phyloP scores from a whole-genome alignment of 2,797 vertebrate species.

The Cossypha dichroa region DNA sequence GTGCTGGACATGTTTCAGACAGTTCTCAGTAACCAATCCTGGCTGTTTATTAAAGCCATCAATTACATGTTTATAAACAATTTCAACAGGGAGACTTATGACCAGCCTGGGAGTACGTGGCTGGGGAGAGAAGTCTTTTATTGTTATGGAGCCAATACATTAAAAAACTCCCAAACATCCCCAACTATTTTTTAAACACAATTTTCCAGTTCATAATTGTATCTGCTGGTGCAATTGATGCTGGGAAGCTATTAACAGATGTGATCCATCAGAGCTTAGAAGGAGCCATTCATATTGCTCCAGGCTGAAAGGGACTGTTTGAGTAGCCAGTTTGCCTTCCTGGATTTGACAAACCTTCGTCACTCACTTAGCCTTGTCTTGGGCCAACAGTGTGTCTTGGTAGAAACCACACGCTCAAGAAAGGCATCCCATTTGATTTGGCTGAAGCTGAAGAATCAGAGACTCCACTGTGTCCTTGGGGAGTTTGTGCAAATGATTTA shows the following conservation, averaged over 20 bases:
- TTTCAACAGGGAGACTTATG: conserved; percentile 18
- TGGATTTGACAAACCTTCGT: conserved; percentile 22
- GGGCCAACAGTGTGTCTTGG: background rate
- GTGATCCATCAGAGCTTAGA: conserved; percentile 32
- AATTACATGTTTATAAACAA: conserved; percentile 29
- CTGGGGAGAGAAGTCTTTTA: conserved; percentile 15
- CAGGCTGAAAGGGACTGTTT: background rate
- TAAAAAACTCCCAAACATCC: background rate
- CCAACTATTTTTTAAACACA: background rate
- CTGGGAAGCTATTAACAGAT: conserved; percentile 52
- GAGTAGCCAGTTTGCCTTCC: conserved; percentile 34
- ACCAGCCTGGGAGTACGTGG: background rate
- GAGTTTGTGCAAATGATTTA: background rate
- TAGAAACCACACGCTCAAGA: background rate
- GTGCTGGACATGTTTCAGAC: background rate
- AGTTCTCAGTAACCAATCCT: background rate
- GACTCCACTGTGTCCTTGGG: background rate
- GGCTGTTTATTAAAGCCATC: conserved; percentile 19
- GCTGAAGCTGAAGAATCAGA: background rate
- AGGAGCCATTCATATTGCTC: background rate
- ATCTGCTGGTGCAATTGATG: conserved; percentile 18
- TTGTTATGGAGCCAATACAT: conserved; percentile 28
- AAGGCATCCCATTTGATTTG: background rate
- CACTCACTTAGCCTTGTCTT: conserved; percentile 1
- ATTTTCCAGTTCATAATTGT: conserved; percentile 21